Evolutionary conservation across 2,113 vertebrate species (phyloP), one percentile per base, ranked within the genome.

Genomic region (Corynorhinus townsendii): DNA sequence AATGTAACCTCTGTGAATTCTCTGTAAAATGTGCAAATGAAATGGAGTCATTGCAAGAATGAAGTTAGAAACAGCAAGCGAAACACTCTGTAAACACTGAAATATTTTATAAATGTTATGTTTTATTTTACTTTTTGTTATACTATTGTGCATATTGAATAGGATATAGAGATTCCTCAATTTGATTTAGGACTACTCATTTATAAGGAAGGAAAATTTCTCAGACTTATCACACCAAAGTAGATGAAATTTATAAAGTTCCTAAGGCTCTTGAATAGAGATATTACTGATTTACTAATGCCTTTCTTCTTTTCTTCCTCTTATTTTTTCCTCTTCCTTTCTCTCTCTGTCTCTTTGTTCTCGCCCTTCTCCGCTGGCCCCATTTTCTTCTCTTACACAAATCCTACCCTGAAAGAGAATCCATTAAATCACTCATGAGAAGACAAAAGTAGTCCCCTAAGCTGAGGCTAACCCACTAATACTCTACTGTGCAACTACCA

Each of bases 1-100:
- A 92, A 76, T 87, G 59, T 88, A 76, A 62, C 35, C 52, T 89
- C 54, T 33, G 33, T 47, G 47, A 71, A 54, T 47, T 85, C 17
- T 83, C 38, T 38, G 3, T 93, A 52, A 88, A 80, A n/a, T n/a
- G 33, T 30, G 16, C 54, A 12, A 62, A 62, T 77, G 40, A 49
- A 92, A 40, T 90, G 56, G 81, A 47, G 56, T 75, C 80, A 73
- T 59, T 45, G 11, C n/a, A 38, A 75, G 15, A 66, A 75, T 80
- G 26, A 56, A 69, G 62, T 38, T 43, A 43, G 64, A 77, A 84
- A 85, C 72, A n/a, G 16, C 20, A 71, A 28, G n/a, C 3, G 43
- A 89, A 71, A 84, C 26, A 85, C 24, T 68, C 30, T 56, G 40
- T 75, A 33, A 87, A 47, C 17, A 33, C 33, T 15, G 35, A 88